Base-by-base conservation (phyloP, 2,113 vertebrate genomes). In the Oreochromis niloticus region DNA sequence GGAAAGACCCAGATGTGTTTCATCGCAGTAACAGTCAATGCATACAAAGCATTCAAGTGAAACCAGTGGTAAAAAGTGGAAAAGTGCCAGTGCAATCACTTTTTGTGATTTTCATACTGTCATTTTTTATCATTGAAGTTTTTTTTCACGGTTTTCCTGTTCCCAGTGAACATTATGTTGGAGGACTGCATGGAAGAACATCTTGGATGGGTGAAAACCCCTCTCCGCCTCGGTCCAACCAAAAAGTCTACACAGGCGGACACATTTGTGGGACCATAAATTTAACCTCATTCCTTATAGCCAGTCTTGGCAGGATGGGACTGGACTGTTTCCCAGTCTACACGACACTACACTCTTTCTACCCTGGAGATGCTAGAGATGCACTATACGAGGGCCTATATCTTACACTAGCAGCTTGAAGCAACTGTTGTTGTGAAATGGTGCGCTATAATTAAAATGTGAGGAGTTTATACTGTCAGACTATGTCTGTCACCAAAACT, bases 321-420 rank as follows among this genome's bases (percentile, higher is more conserved):
- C 32, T 36, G 59, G 59, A 63, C 32, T 19, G 32, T 36, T 36
- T 3, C 17, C 59, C 59, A 19, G 9, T 1, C 59, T 4, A 36
- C 59, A n/a, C 9, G 9, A 19, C 2, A 1, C 59, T 63, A 63
- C 30, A 36, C 30, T 19, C 9, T 6, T 9, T 34, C 17, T 12
- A 11, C 32, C 6, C 59, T 63, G 30, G 59, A 63, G 59, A 63
- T 11, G 16, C 0, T 34, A 63, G 59, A 63, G 59, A 63, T 34
- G 19, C 57, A 61, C 27, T 1, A 17, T 32, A 0, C 0, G 32
- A 63, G 59, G 59, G 59, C 3, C 32, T n/a, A 4, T n/a, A 63
- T 19, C 16, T 63, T 36, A 63, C 32, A 63, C 36, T 7, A 59
- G 56, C 55, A 56, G 0, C 55, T 56, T 27, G 22, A 56, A 30